Evolutionary conservation across 2,113 vertebrate genomes (phyloP).

Genomic region (Empidonax alnorum): DNA sequence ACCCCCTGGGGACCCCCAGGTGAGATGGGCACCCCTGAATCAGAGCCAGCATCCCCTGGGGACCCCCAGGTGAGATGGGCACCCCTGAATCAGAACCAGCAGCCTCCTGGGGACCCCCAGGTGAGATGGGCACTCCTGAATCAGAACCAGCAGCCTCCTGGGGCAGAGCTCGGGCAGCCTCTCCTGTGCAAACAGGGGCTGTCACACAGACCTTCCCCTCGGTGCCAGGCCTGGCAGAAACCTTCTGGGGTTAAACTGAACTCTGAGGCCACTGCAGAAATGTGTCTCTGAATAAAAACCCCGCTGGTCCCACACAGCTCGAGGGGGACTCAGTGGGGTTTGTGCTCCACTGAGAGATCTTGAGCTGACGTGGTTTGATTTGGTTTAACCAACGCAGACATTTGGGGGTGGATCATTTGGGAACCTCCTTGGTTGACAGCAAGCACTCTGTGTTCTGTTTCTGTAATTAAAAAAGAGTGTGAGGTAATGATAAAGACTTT

Average conservation of each 20-base stretch:
- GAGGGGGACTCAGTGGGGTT: background rate
- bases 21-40: too few relatives aligned
- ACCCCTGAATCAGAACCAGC: background rate
- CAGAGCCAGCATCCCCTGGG: too few relatives aligned
- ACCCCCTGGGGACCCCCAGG: too few relatives aligned
- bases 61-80: background rate
- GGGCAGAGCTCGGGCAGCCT: background rate
- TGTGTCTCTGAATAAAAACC: background rate
- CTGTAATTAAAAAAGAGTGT: background rate
- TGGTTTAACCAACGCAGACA: background rate
- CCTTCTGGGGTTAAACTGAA: background rate
- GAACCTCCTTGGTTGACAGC: background rate
- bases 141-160: background rate
- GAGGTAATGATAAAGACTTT: background rate
- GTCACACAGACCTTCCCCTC: background rate
- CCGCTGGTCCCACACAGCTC: rapidly evolving
- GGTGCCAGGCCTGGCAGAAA: background rate
- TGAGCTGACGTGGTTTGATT: background rate
- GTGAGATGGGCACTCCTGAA: too few relatives aligned
- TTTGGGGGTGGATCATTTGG: background rate
- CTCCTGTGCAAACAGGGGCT: background rate
- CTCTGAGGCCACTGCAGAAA: background rate
- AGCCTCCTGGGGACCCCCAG: too few relatives aligned
- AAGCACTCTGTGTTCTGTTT: background rate
- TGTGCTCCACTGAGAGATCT: background rate